Evolutionary conservation across 2,888 invertebrate genomes (phyloP).

Genomic region (Ochropleura leucogaster): DNA sequence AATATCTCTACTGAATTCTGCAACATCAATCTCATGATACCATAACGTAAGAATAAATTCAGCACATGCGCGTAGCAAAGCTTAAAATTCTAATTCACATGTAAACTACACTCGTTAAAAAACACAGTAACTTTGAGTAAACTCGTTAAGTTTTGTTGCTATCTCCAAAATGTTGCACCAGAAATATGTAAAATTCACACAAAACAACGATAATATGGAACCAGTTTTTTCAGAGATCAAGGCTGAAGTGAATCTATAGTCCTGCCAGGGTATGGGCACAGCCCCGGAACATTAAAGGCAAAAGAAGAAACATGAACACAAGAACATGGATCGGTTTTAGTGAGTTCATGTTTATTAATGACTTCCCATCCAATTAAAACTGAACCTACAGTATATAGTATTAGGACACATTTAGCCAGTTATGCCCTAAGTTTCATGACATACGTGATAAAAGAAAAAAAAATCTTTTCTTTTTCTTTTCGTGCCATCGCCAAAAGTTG

Average conservation of each 20-base stretch:
- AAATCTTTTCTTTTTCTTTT: neutral
- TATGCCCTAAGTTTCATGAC: neutral
- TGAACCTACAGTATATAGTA: too few relatives aligned
- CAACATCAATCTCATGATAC: neutral
- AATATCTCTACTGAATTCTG: too few relatives aligned
- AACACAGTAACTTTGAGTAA: constrained; percentile 11
- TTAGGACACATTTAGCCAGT: neutral
- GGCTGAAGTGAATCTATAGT: neutral
- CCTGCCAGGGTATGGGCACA: too few relatives aligned
- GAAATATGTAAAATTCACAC: neutral
- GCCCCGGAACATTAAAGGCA: too few relatives aligned
- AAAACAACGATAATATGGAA: neutral
- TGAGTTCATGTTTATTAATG: too few relatives aligned
- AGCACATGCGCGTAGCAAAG: neutral
- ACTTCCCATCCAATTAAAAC: too few relatives aligned
- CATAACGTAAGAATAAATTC: neutral
- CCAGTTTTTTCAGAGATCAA: too few relatives aligned
- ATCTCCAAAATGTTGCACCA: constrained; percentile 15
- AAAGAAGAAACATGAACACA: too few relatives aligned
- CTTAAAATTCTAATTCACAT: constrained; percentile 2
- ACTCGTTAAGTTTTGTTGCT: constrained; percentile 14
- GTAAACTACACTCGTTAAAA: constrained; percentile 20
- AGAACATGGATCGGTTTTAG: too few relatives aligned
- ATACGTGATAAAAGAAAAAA: neutral
- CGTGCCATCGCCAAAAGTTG: constrained; percentile 7